Percentiles rank a stretch among this genome's conserved stretches.
Evolutionary conservation across 2,888 invertebrate species (phyloP).

Genomic region (Dicranocentrus wangi): DNA sequence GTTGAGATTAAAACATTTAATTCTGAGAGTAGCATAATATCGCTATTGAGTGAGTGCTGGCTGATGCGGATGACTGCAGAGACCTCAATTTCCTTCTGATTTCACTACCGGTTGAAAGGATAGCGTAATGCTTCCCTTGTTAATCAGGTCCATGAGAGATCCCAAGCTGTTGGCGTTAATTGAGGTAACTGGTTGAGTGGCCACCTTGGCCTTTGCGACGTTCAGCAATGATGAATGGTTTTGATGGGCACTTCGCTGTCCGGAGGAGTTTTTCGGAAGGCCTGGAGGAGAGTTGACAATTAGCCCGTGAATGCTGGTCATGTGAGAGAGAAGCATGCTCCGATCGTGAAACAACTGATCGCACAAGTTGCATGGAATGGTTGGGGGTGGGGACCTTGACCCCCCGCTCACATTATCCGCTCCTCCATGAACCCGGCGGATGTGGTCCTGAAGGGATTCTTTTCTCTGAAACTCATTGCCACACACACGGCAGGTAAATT

Average conservation of each 20-base stretch:
- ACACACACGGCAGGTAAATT: slow-evolving; percentile 65
- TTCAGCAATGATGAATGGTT: neutral
- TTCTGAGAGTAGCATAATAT: too few species aligned
- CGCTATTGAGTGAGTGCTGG: too few species aligned
- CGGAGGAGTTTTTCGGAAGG: slow-evolving; percentile 26
- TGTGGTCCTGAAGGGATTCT: slow-evolving; percentile 70
- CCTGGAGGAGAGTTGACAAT: slow-evolving; percentile 56
- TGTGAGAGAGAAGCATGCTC: slow-evolving; percentile 63
- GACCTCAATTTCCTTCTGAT: slow-evolving; percentile 20
- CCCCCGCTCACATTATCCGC: slow-evolving; percentile 18
- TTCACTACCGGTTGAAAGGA: slow-evolving; percentile 46
- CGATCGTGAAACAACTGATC: slow-evolving; percentile 67
- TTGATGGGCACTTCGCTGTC: neutral
- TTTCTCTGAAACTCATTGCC: slow-evolving; percentile 69
- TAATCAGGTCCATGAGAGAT: slow-evolving; percentile 59
- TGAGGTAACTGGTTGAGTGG: neutral
- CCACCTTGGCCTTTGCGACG: too few species aligned
- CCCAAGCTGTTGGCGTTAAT: slow-evolving; percentile 41
- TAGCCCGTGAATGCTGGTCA: slow-evolving; percentile 67
- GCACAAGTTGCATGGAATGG: slow-evolving; percentile 69
- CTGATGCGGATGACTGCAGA: too few species aligned
- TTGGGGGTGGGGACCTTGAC: slow-evolving; percentile 5
- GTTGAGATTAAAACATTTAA: too few species aligned
- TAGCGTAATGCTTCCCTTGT: slow-evolving; percentile 59
- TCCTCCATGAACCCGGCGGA: slow-evolving; percentile 65